Conservation (phyloP, 2,797 vertebrate genomes). For the Poecilia gillii region DNA sequence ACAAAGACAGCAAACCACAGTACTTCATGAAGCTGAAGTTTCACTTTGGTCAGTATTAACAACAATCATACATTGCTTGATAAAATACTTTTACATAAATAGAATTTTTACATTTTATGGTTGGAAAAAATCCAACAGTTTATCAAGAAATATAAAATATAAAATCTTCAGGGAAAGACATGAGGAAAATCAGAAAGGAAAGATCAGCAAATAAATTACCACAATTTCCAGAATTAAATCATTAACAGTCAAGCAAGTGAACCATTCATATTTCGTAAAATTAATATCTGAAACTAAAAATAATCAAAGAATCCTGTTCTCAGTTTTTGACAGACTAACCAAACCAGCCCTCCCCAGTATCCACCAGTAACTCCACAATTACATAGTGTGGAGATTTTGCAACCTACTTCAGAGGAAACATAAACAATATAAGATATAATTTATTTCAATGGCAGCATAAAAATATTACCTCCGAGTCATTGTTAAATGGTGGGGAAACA, state of each 20-base stretch:
- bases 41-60: neutral
- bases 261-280: neutral
- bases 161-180: neutral
- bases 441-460: neutral
- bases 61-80: neutral
- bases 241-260: conserved; percentile 1
- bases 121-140: neutral
- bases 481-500: neutral
- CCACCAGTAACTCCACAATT: neutral
- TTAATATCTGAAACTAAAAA: neutral
- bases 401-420: neutral
- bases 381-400: neutral
- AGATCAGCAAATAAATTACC: neutral
- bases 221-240: neutral
- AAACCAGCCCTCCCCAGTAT: neutral
- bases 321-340: neutral
- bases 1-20: neutral
- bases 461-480: neutral
- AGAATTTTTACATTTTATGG: neutral
- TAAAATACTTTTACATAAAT: neutral
- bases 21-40: neutral
- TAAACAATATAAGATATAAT: neutral
- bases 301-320: neutral
- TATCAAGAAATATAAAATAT: neutral
- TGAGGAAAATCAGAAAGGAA: neutral